These are phyloP conservation scores for Rhamnusium bicolor DNA, from an alignment of 2,888 invertebrate genomes.

Conservation along the genomic window DNA sequence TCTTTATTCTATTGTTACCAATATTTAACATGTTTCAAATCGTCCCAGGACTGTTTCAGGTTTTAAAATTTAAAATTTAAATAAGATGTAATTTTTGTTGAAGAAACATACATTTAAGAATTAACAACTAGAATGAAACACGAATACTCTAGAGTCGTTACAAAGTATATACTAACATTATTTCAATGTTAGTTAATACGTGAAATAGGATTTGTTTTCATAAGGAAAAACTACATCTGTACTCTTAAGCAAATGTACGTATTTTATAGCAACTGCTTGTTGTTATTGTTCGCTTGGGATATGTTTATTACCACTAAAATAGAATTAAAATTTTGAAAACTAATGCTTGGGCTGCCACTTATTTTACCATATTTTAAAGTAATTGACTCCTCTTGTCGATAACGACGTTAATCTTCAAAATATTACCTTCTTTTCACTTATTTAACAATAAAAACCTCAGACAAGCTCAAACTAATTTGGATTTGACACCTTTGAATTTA, in stretches of 20 bases:
- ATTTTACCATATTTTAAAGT: conserved; percentile 19
- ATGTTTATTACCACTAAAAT: neutral
- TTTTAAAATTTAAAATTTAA: neutral
- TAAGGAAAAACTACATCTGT: neutral
- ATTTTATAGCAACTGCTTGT: neutral
- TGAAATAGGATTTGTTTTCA: neutral
- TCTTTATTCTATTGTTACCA: neutral
- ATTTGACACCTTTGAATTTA: conserved; percentile 53
- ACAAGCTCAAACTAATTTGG: conserved; percentile 46
- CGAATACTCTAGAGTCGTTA: neutral
- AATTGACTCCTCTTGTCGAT: conserved; percentile 25
- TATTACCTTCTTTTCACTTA: conserved; percentile 17
- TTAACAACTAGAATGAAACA: neutral
- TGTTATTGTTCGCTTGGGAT: neutral
- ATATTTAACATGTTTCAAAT: neutral
- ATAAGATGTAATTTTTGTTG: neutral
- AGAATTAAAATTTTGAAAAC: conserved; percentile 6
- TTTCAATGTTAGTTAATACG: neutral
- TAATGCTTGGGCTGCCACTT: neutral
- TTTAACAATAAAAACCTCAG: conserved; percentile 33
- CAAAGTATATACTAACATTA: neutral
- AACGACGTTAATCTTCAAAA: conserved; percentile 26
- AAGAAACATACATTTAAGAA: neutral
- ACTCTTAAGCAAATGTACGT: neutral
- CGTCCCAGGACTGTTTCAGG: neutral